Evolutionary conservation across 2,113 vertebrate species (phyloP).

Genomic region (Larimichthys crocea): DNA sequence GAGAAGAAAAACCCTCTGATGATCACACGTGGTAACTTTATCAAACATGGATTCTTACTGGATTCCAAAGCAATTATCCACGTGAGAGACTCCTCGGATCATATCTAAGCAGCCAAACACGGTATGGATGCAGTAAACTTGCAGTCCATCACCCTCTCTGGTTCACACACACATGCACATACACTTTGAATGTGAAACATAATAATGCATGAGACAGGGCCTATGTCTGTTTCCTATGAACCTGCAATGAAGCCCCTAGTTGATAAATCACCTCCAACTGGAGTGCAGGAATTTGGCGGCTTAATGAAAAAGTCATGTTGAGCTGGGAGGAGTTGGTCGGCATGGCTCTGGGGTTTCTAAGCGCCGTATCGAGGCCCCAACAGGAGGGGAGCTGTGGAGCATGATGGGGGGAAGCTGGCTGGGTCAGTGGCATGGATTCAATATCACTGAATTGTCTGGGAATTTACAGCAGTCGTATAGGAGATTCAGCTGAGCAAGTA

Average conservation of each 20-base stretch:
- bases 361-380: constrained; percentile 68
- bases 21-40: constrained; percentile 34
- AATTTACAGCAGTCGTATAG: constrained; percentile 69
- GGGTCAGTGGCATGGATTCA: constrained; percentile 69
- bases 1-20: constrained; percentile 49
- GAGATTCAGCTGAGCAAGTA: constrained; percentile 53
- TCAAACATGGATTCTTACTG: constrained; percentile 47
- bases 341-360: constrained; percentile 71
- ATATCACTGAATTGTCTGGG: constrained; percentile 73
- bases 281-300: constrained; percentile 87
- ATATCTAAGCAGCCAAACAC: constrained; percentile 55
- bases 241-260: constrained; percentile 82
- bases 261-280: constrained; percentile 90
- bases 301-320: constrained; percentile 93
- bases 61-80: constrained; percentile 59
- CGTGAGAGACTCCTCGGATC: constrained; percentile 60
- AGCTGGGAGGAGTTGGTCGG: constrained; percentile 70
- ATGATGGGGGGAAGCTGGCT: constrained; percentile 30
- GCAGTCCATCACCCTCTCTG: constrained; percentile 29
- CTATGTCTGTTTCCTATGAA: constrained; percentile 87
- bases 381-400: constrained; percentile 67
- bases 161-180: constrained; percentile 45
- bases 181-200: constrained; percentile 78
- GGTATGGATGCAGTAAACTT: constrained; percentile 40
- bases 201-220: constrained; percentile 79